Conservation (phyloP, 2,113 vertebrate genomes). For the Typhlomys cinereus region DNA sequence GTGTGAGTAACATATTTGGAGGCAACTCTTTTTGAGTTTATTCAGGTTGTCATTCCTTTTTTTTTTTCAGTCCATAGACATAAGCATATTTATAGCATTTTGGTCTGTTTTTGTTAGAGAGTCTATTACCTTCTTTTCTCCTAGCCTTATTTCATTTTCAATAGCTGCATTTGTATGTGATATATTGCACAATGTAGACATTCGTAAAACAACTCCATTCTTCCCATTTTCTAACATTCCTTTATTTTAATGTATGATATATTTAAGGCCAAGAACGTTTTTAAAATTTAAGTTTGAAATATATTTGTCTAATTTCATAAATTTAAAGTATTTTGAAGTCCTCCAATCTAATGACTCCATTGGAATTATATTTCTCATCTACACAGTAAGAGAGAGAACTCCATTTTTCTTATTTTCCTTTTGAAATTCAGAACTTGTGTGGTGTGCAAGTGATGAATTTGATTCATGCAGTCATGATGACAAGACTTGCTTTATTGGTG, state of each 20-base stretch:
- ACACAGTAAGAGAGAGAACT: background rate
- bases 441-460: background rate
- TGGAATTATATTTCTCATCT: background rate
- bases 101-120: background rate
- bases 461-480: background rate
- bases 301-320: background rate
- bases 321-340: background rate
- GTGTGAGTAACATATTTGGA: background rate
- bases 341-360: conserved; percentile 5
- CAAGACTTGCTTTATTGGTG: background rate
- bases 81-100: background rate
- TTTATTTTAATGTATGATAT: background rate
- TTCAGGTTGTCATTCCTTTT: background rate
- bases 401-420: background rate
- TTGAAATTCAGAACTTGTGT: background rate
- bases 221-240: background rate
- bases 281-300: background rate
- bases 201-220: background rate
- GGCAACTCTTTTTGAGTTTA: background rate
- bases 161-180: background rate
- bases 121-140: background rate
- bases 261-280: background rate
- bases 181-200: too few relatives aligned
- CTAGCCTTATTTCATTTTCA: background rate
- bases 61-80: background rate